Evolutionary conservation across 2,113 vertebrate species (phyloP).

Genomic region (Cygnus buccinator): DNA sequence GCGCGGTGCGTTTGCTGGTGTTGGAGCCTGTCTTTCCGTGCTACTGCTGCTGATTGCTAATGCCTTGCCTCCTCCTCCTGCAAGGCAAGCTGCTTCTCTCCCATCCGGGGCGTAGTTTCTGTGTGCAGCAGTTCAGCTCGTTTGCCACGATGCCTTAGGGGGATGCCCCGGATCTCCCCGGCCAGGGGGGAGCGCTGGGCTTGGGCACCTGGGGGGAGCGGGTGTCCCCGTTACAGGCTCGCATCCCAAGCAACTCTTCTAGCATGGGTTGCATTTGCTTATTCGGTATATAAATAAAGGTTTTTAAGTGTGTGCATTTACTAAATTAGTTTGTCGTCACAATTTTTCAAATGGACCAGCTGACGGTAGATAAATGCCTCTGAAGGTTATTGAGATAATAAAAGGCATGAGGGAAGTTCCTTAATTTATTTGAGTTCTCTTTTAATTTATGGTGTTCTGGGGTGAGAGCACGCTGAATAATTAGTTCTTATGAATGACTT

Average conservation of each 20-base stretch:
- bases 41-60: not conserved
- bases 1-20: fast-evolving
- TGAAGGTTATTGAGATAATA: constrained; percentile 72
- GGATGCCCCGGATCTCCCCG: not conserved
- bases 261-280: not conserved
- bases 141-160: fast-evolving
- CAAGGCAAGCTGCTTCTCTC: not conserved
- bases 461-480: not conserved
- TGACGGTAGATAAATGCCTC: constrained; percentile 51
- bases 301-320: constrained; percentile 16
- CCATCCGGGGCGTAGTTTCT: not conserved
- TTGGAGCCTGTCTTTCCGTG: not conserved
- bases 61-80: not conserved
- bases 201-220: fast-evolving
- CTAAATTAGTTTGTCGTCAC: constrained; percentile 49
- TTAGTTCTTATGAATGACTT: not conserved
- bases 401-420: constrained; percentile 48
- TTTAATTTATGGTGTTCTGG: constrained; percentile 28
- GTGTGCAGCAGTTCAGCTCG: not conserved
- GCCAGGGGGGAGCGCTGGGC: not conserved
- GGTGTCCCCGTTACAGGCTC: not conserved
- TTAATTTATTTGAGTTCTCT: constrained; percentile 42
- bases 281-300: not conserved
- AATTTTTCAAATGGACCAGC: constrained; percentile 52
- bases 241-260: not conserved